Evolutionary conservation across 2,888 invertebrate genomes (phyloP).

Genomic region (Parnassius glacialis): DNA sequence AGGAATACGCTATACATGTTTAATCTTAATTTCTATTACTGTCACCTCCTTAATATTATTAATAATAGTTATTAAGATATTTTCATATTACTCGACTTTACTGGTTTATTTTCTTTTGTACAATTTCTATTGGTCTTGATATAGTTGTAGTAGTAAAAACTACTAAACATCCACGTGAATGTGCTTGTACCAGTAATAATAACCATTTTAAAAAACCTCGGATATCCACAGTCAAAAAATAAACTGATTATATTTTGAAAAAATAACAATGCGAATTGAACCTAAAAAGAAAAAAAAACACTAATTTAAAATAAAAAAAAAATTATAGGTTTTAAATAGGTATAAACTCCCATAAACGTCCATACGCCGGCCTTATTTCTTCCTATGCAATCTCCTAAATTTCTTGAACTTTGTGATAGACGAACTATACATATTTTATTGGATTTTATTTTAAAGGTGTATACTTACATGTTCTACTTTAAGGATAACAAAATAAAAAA

Average conservation of each 20-base stretch:
- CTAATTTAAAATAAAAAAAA: slow-evolving; percentile 14
- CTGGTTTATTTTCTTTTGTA: not conserved
- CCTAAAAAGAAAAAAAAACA: slow-evolving; percentile 55
- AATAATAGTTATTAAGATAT: not conserved
- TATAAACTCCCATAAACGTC: no score
- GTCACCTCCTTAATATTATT: no score
- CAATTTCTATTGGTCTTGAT: slow-evolving; percentile 39
- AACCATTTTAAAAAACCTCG: slow-evolving; percentile 80
- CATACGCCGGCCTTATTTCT: no score
- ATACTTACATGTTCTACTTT: no score
- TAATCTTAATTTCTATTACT: no score
- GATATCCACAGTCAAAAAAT: slow-evolving; percentile 83
- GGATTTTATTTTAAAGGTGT: no score
- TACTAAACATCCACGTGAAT: slow-evolving; percentile 86
- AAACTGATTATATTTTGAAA: slow-evolving; percentile 81
- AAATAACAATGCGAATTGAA: slow-evolving; percentile 85
- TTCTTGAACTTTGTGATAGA: no score
- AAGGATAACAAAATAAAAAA: no score
- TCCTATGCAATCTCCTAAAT: no score
- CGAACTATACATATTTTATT: no score
- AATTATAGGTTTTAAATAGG: no score
- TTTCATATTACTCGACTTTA: not conserved
- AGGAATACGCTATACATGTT: no score
- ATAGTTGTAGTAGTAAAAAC: slow-evolving; percentile 85
- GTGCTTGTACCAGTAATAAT: slow-evolving; percentile 81